These are phyloP conservation scores for Corythornis madagascariensis DNA, from an alignment of 2,113 vertebrate genomes.

Conservation along the genomic window DNA sequence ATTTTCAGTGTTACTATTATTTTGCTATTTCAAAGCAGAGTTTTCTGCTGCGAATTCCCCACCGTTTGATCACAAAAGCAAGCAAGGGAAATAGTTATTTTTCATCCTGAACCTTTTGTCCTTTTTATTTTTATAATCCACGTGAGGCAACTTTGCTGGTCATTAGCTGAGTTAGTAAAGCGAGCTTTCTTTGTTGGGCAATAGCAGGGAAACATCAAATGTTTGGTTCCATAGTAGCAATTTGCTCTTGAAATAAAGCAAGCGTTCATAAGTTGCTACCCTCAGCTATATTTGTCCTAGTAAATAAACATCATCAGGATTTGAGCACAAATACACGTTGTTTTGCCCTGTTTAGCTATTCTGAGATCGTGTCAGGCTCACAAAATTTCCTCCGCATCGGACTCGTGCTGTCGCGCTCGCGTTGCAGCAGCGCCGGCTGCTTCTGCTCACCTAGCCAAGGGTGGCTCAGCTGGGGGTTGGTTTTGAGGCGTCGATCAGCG, in stretches of 20 bases:
- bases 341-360: slow-evolving; percentile 49
- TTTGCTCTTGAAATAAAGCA: slow-evolving; percentile 63
- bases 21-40: slow-evolving; percentile 51
- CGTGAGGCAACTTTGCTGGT: slow-evolving; percentile 8
- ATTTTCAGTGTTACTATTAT: slow-evolving; percentile 41
- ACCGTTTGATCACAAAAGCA: slow-evolving; percentile 56
- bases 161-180: slow-evolving; percentile 15
- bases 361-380: slow-evolving; percentile 22
- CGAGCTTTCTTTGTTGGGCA: slow-evolving; percentile 27
- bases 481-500: neutral
- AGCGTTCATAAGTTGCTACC: slow-evolving; percentile 56
- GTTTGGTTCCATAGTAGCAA: slow-evolving; percentile 62
- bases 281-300: slow-evolving; percentile 67
- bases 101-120: slow-evolving; percentile 55
- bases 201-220: slow-evolving; percentile 60
- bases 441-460: neutral
- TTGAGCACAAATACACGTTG: slow-evolving; percentile 45
- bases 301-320: slow-evolving; percentile 65
- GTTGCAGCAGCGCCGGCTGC: rapidly evolving
- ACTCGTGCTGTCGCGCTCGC: rapidly evolving
- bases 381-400: neutral
- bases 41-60: slow-evolving; percentile 26
- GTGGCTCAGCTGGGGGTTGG: neutral
- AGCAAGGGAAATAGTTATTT: slow-evolving; percentile 40
- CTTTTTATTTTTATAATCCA: slow-evolving; percentile 52